phyloP scores from a whole-genome alignment of 92 coral and sea anemone genomes.

The Parazoanthus swiftii region DNA sequence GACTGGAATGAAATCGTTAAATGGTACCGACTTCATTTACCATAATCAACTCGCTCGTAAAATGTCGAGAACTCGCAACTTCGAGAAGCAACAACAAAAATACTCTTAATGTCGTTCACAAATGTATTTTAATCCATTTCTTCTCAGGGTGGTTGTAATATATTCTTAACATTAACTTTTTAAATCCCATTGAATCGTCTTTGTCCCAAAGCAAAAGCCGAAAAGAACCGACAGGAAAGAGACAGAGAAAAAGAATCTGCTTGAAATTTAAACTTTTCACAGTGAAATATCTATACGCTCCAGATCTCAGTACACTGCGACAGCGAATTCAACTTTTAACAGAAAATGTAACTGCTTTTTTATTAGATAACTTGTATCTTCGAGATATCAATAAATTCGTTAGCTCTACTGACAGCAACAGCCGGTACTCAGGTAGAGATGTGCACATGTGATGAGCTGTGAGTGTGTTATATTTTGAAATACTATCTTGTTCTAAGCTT shows the following conservation, averaged over 20 bases:
- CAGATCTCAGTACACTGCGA: not conserved
- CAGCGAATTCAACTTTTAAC: not conserved
- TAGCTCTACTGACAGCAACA: not conserved
- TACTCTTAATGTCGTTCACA: not conserved
- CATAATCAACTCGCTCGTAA: conserved; percentile 16
- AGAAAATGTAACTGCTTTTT: not conserved
- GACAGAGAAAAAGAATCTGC: not conserved
- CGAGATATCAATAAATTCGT: not conserved
- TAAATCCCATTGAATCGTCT: not conserved
- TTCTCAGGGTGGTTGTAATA: not conserved
- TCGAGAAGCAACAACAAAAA: not conserved
- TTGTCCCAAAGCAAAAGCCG: not conserved
- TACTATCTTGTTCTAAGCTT: not conserved
- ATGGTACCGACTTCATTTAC: conserved; percentile 24
- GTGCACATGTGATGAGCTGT: not conserved
- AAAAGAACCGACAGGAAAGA: not conserved
- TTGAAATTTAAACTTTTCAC: not conserved
- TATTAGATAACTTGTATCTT: conserved; percentile 6
- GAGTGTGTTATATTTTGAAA: not conserved
- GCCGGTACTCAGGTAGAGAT: not conserved
- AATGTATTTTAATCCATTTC: not conserved
- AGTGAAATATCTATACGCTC: not conserved
- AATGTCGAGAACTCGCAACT: not conserved
- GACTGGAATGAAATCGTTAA: conserved; percentile 18
- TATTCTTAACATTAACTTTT: not conserved